Conservation (phyloP, 2,113 vertebrate species). For the Aspidoscelis tigris region DNA sequence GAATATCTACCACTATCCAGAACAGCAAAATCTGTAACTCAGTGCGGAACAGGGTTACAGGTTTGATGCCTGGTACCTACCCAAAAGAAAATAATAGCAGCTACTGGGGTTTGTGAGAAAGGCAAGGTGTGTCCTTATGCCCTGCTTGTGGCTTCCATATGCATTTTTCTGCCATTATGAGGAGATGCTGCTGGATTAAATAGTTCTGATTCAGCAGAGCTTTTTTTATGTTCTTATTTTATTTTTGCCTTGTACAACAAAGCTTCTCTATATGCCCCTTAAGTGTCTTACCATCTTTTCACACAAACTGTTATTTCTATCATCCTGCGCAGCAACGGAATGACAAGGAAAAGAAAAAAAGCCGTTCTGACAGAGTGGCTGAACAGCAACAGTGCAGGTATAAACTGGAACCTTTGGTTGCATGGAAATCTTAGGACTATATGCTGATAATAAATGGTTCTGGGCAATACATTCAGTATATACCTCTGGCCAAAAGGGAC, state of each 20-base stretch:
- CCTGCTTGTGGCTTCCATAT: no score
- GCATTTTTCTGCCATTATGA: background rate
- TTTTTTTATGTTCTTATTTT: no score
- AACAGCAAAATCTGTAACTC: no score
- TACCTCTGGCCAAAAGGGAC: slow-evolving; percentile 48
- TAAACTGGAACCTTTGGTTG: slow-evolving; percentile 60
- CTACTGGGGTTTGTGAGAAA: background rate
- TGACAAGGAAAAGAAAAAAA: slow-evolving; percentile 48
- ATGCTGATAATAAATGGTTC: slow-evolving; percentile 66
- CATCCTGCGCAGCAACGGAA: slow-evolving; percentile 70
- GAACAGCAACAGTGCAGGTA: slow-evolving; percentile 55
- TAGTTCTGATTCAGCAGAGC: no score
- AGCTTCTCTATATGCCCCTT: background rate
- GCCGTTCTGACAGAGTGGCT: slow-evolving; percentile 69
- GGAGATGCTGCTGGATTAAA: no score
- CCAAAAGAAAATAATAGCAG: no score
- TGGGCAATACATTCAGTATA: slow-evolving; percentile 58
- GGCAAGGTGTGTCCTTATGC: no score
- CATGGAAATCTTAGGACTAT: slow-evolving; percentile 59
- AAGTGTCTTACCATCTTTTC: slow-evolving; percentile 16
- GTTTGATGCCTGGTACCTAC: no score
- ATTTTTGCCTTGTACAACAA: background rate
- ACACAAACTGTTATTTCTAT: slow-evolving; percentile 71
- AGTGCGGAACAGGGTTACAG: background rate
- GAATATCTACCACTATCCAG: background rate